phyloP scores from a whole-genome alignment of 1,140 invertebrate species.

The Magallana angulata region DNA sequence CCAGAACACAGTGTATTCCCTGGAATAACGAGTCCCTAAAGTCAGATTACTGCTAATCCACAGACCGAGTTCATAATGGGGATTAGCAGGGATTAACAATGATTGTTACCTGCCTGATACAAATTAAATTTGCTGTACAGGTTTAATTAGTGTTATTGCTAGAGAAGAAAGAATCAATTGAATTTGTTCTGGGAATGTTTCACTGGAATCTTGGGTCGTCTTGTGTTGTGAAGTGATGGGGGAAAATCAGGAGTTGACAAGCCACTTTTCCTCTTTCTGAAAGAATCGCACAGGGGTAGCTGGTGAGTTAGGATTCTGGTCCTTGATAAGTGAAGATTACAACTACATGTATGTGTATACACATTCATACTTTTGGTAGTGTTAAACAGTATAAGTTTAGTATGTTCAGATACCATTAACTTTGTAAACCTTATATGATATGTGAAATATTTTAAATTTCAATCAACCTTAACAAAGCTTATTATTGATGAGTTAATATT shows the following conservation, averaged over 20 bases:
- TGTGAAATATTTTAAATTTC: too few species aligned
- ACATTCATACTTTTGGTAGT: too few species aligned
- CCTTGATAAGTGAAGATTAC: too few species aligned
- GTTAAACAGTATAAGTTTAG: too few species aligned
- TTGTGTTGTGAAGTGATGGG: slow-evolving; percentile 7
- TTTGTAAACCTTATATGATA: too few species aligned
- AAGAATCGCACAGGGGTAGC: not conserved
- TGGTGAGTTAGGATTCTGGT: not conserved
- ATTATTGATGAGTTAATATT: too few species aligned
- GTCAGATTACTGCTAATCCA: slow-evolving; percentile 10
- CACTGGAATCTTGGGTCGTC: not conserved
- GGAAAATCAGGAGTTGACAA: not conserved
- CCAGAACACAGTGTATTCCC: slow-evolving; percentile 5
- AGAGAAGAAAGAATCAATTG: not conserved
- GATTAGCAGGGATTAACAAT: not conserved
- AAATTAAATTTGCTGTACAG: slow-evolving; percentile 1
- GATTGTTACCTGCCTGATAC: not conserved
- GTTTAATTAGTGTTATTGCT: not conserved
- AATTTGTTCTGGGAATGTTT: not conserved
- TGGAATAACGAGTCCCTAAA: not conserved
- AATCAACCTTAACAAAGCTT: too few species aligned
- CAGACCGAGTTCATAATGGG: not conserved
- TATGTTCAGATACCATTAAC: too few species aligned
- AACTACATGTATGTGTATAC: too few species aligned
- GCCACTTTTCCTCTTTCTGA: not conserved